Evolutionary conservation across 2,797 vertebrate species (phyloP), one percentile per base, ranked within the genome.

Genomic region (Coregonus sp.): DNA sequence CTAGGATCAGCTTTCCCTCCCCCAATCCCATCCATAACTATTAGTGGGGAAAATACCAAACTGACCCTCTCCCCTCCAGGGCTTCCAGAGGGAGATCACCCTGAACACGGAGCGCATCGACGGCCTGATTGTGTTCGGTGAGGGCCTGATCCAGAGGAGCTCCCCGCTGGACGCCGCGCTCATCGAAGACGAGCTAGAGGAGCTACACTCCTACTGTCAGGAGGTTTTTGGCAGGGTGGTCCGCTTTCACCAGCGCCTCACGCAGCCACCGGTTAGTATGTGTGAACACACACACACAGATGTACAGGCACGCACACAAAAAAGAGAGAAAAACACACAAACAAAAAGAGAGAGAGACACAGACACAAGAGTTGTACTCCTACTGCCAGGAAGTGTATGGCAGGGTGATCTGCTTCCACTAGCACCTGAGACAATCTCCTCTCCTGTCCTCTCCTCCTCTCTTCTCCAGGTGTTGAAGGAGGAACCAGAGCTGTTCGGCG

Each of bases 171-270:
- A 99, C 3, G 97, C 97, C 0, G 94, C 79, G 0, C 87, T 96
- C 69, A 97, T 99, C 3, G 97, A 99, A 76, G 96, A 97, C 0
- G 96, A 99, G 78, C 80, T 99, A 79, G 96, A 97, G 87, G 96
- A 98, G n/a, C 95, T 99, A 14, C 95, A 97, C 81, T 91, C 93
- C 2, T 98, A 98, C 89, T 98, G 96, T 81, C 97, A 99, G 90
- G 96, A 98, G 68, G 97, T 99, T 68, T 98, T 99, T 67, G 92
- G 96, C 78, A 90, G 96, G 25, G 96, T 98, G 63, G 95, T 95
- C 29, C 95, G 96, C 0, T 98, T 98, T 92, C 96, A 98, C 88
- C 96, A 95, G 84, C 93, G 95, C 68, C 94, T 99, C 84, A 96
- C 95, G 75, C 85, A 95, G 90, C 90, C 95, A 37, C 56, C 76